phyloP scores from a whole-genome alignment of 2,888 invertebrate species.

The Apodemia zela region DNA sequence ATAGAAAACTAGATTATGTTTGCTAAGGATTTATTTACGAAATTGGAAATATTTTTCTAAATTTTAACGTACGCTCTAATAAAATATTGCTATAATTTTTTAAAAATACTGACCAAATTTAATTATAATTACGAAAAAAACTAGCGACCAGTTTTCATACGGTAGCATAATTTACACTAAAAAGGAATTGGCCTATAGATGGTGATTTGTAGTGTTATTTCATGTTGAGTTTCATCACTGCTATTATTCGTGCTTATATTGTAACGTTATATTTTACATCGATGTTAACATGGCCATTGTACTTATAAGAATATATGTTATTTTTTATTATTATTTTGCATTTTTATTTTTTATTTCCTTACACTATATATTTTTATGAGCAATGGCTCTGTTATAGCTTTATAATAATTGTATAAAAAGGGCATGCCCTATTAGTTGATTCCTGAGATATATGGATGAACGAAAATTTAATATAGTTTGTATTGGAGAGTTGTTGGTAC shows the following conservation, averaged over 20 bases:
- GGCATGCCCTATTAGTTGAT: too few species aligned
- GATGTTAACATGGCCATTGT: conserved; percentile 67
- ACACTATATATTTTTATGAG: conserved; percentile 41
- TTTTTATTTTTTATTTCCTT: conserved; percentile 57
- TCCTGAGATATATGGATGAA: too few species aligned
- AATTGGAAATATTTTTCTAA: too few species aligned
- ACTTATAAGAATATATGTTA: conserved; percentile 65
- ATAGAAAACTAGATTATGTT: too few species aligned
- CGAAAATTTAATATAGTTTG: too few species aligned
- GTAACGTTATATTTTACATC: conserved; percentile 22
- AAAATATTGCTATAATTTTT: too few species aligned
- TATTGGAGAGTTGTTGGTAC: too few species aligned
- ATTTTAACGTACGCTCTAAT: too few species aligned
- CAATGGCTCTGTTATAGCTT: conserved; percentile 53
- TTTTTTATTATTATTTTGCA: conserved; percentile 46
- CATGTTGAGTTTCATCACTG: conserved; percentile 6
- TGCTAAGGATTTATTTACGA: too few species aligned
- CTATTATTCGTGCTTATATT: conserved; percentile 20
- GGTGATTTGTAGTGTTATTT: neutral
- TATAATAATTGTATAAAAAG: neutral
- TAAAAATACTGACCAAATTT: too few species aligned
- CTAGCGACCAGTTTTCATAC: neutral
- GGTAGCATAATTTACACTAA: neutral
- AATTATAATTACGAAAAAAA: too few species aligned
- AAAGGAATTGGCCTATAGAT: neutral